phyloP scores from a whole-genome alignment of 2,797 vertebrate species.

The Acanthopagrus latus region DNA sequence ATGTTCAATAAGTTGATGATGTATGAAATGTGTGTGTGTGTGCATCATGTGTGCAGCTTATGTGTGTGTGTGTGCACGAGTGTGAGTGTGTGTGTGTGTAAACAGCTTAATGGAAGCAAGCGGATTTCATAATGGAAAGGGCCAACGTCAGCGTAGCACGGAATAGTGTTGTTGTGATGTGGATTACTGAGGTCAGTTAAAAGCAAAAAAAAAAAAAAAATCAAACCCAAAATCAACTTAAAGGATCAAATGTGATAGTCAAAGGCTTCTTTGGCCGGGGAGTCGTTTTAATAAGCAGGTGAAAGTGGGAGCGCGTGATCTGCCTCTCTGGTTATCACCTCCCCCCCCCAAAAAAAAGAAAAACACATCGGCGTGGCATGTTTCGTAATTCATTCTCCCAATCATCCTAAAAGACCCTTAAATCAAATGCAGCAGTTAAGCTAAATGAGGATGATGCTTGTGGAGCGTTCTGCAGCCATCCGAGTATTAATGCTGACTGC shows the following conservation, averaged over 20 bases:
- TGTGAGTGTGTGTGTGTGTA: constrained; percentile 43
- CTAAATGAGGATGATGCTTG: constrained; percentile 74
- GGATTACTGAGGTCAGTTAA: constrained; percentile 75
- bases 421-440: constrained; percentile 71
- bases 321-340: constrained; percentile 16
- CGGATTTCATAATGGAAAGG: constrained; percentile 80
- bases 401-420: constrained; percentile 60
- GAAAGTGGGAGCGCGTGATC: constrained; percentile 29
- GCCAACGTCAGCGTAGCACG: constrained; percentile 60
- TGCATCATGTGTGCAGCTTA: constrained; percentile 44
- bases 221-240: constrained; percentile 75
- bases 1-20: constrained; percentile 52
- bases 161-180: constrained; percentile 66
- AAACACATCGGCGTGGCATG: not conserved
- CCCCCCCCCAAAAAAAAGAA: not conserved
- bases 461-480: constrained; percentile 63
- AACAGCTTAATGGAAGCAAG: constrained; percentile 82
- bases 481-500: constrained; percentile 63
- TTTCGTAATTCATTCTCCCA: constrained; percentile 43
- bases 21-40: constrained; percentile 35
- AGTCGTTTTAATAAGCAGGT: constrained; percentile 58
- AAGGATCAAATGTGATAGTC: constrained; percentile 62
- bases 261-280: constrained; percentile 46
- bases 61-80: constrained; percentile 18
- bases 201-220: constrained; percentile 63